Percentiles rank a stretch among this genome's conserved stretches.
phyloP scores from a whole-genome alignment of 2,113 vertebrate genomes.

The Empidonax alnorum region DNA sequence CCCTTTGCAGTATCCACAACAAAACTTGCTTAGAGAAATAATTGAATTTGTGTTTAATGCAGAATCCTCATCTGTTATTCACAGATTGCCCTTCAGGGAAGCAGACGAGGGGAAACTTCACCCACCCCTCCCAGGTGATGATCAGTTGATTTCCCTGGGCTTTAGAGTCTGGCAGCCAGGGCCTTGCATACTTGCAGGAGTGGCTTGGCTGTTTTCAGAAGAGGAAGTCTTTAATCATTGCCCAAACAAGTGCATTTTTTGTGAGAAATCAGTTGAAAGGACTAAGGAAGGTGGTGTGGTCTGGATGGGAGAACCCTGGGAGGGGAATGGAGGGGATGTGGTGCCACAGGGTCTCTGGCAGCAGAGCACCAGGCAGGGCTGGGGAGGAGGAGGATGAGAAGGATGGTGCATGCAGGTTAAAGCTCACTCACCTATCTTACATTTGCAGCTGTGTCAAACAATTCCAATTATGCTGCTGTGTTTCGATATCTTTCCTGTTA shows the following conservation, averaged over 20 bases:
- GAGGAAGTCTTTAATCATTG: background rate
- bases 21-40: background rate
- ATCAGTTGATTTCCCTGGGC: background rate
- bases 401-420: rapidly evolving
- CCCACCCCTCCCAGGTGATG: background rate
- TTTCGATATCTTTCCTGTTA: background rate
- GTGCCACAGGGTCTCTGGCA: background rate
- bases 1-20: background rate
- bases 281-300: background rate
- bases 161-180: background rate
- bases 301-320: background rate
- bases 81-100: background rate
- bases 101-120: background rate
- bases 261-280: background rate
- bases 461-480: background rate
- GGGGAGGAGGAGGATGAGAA: background rate
- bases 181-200: background rate
- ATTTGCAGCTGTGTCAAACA: background rate
- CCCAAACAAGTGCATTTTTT: background rate
- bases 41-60: background rate
- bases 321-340: background rate
- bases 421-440: background rate
- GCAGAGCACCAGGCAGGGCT: background rate
- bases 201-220: background rate
- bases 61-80: background rate